phyloP scores from a whole-genome alignment of 2,888 invertebrate species.

The Ellobium chinense region DNA sequence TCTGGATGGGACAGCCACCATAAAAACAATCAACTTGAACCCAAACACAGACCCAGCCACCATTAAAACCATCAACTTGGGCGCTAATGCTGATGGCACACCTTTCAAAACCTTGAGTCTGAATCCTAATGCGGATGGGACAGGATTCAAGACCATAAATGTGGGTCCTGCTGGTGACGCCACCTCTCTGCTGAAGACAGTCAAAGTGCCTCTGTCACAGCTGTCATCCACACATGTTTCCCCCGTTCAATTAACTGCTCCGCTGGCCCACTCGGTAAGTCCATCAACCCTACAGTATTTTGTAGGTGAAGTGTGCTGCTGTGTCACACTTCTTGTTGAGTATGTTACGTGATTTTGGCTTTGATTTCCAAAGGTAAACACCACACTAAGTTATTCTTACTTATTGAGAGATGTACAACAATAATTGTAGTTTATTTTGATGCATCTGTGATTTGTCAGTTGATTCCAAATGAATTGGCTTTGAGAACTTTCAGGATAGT shows the following conservation, averaged over 20 bases:
- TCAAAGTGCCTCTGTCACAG: conserved; percentile 49
- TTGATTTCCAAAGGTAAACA: too few species aligned
- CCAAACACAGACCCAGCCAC: conserved; percentile 19
- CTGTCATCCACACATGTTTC: conserved; percentile 39
- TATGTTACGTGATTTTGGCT: too few species aligned
- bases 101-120: conserved; percentile 42
- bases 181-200: conserved; percentile 34
- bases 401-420: too few species aligned
- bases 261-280: conserved; percentile 44
- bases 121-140: conserved; percentile 4
- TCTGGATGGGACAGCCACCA: conserved; percentile 15
- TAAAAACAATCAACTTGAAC: conserved; percentile 34
- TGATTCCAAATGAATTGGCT: too few species aligned
- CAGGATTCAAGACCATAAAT: conserved; percentile 25
- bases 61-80: conserved; percentile 45
- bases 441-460: too few species aligned
- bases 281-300: not conserved
- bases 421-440: too few species aligned
- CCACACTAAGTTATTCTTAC: too few species aligned
- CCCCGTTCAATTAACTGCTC: conserved; percentile 42
- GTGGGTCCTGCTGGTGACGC: conserved; percentile 19
- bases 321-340: too few species aligned
- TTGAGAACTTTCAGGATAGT: too few species aligned
- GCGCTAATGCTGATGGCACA: conserved; percentile 33
- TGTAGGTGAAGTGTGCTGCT: not conserved